Evolutionary conservation across 2,888 invertebrate species (phyloP).

Genomic region (Thera obeliscata): DNA sequence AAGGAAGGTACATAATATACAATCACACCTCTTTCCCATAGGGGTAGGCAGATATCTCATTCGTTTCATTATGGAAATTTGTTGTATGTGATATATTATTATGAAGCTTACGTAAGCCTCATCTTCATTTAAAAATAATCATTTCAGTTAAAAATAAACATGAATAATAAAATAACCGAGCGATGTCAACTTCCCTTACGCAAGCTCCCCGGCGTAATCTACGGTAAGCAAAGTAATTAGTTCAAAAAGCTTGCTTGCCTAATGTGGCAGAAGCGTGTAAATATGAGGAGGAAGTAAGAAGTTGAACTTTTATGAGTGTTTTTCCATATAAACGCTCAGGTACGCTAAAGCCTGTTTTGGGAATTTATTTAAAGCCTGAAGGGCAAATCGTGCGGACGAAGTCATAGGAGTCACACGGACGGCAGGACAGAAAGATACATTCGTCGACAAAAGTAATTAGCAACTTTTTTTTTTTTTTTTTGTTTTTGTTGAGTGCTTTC

Average conservation of each 20-base stretch:
- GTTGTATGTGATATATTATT: too few relatives aligned
- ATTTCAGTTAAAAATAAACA: background rate
- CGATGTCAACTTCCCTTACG: slow-evolving; percentile 37
- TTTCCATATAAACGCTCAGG: background rate
- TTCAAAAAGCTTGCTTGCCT: slow-evolving; percentile 38
- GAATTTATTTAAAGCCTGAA: slow-evolving; percentile 42
- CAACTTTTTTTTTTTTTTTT: too few relatives aligned
- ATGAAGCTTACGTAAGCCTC: background rate
- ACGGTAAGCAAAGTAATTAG: slow-evolving; percentile 34
- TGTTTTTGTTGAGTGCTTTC: too few relatives aligned
- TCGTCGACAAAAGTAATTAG: slow-evolving; percentile 52
- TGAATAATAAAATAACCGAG: slow-evolving; percentile 12
- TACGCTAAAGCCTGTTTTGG: slow-evolving; percentile 43
- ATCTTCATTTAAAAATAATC: background rate
- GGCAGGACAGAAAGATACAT: slow-evolving; percentile 42
- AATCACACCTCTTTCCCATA: too few relatives aligned
- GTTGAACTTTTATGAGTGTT: slow-evolving; percentile 35
- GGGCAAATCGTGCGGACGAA: slow-evolving; percentile 41
- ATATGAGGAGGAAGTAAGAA: slow-evolving; percentile 28
- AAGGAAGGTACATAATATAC: too few relatives aligned
- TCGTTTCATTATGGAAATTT: too few relatives aligned
- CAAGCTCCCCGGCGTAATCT: slow-evolving; percentile 22
- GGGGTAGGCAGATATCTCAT: too few relatives aligned
- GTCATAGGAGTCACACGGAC: slow-evolving; percentile 6
- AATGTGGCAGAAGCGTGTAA: slow-evolving; percentile 38